Evolutionary conservation across 23 tunicate species (phyloP), one percentile per base, ranked within the genome.

Genomic region (Clavelina lepadiformis): DNA sequence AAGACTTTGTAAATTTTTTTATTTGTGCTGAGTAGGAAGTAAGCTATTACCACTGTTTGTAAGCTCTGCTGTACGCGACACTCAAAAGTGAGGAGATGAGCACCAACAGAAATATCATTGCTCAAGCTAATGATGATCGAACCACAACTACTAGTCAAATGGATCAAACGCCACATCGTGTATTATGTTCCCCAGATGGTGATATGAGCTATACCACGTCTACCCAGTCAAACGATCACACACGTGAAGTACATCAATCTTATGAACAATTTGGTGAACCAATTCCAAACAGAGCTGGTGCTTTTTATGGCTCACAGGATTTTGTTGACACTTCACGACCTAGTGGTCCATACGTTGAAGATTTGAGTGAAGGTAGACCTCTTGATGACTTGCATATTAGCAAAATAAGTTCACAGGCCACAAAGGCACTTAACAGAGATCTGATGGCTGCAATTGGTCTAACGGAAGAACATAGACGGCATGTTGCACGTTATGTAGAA

Each of bases 331-430:
- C 11, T 41, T 41, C 49, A 8, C 13, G 11, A 8, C 13, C 11
- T 8, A 41, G 15, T 41, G 49, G 13, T 8, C 11, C 13, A 41
- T 15, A 41, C 11, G 13, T 8, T 8, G 49, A 41, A 41, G 15
- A 8, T 41, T 41, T 41, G 15, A 41, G 15, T 41, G 15, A 11
- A 8, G 24, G 31, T 31, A n/a, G 45, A 35, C 20, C 33, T 13
- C 35, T 61, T 2, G 45, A 61, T 31, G 51, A 31, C 2, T 3
- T 61, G 2, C 67, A 61, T 61, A 23, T 61, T 13, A 33, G 31
- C 67, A 31, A 27, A n/a, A 18, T 61, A 3, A 28, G 35, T 13
- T 61, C 67, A 31, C 19, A 61, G 23, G 30, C 35, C 23, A 34
- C 19, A 22, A 33, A 61, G 35, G 15, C 5, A 31, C 45, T 61